Conservation (phyloP, 2,797 vertebrate species). For the Leucoraja ocellata region DNA sequence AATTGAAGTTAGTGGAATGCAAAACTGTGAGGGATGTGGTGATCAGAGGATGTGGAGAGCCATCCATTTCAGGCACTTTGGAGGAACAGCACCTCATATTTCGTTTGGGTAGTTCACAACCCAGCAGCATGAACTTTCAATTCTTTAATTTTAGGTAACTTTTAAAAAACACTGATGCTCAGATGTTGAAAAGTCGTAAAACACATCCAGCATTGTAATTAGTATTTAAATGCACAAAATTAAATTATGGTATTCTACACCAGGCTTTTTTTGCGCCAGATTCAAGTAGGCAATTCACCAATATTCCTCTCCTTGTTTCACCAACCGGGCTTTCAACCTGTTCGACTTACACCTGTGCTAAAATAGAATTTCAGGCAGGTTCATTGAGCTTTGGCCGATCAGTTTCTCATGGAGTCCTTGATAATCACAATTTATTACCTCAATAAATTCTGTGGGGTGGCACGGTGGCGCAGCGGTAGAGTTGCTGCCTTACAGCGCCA, state of each 20-base stretch:
- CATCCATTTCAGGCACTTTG: no score
- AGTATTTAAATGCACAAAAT: neutral
- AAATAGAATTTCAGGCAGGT: neutral
- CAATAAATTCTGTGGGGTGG: neutral
- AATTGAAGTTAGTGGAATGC: neutral
- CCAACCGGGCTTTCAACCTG: neutral
- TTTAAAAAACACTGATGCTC: no score
- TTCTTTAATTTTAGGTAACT: no score
- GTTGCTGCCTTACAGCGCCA: neutral
- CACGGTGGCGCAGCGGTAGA: no score
- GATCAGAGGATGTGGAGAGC: no score
- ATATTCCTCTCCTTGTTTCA: neutral
- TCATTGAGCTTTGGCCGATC: neutral
- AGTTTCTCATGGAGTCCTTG: neutral
- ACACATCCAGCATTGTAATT: neutral
- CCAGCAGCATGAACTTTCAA: no score
- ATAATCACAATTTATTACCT: neutral
- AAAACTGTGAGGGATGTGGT: neutral
- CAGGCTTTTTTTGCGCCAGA: neutral
- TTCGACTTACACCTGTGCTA: neutral
- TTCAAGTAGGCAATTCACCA: neutral
- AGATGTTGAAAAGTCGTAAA: no score
- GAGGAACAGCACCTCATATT: no score
- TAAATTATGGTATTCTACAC: neutral
- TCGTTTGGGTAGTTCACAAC: no score